Percentiles rank a stretch among this genome's conserved stretches.
Conservation (phyloP, 1,140 invertebrate species). For the Dendrolimus kikuchii region DNA sequence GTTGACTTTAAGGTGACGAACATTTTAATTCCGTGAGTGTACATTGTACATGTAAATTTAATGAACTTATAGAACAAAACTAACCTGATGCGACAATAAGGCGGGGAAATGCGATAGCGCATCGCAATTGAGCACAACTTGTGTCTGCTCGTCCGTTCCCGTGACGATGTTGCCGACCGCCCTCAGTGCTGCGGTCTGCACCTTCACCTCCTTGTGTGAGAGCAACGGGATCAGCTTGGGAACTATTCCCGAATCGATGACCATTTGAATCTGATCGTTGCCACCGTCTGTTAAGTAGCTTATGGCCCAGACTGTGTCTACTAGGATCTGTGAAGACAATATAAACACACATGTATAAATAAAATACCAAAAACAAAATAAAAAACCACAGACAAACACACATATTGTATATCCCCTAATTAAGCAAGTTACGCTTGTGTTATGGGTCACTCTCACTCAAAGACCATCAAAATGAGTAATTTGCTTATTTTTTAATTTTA, state of each 20-base stretch:
- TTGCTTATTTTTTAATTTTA: too few species aligned
- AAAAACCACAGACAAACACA: too few species aligned
- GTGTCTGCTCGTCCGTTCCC: constrained; percentile 98
- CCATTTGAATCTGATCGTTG: constrained; percentile 99
- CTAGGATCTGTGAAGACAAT: constrained; percentile 84
- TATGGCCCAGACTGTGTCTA: constrained; percentile 99
- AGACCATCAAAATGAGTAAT: too few species aligned
- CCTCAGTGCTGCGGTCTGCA: constrained; percentile 96
- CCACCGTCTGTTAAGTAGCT: constrained; percentile 99
- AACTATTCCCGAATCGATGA: constrained; percentile 96
- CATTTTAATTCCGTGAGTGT: too few species aligned
- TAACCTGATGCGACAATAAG: constrained; percentile 85
- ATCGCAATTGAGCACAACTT: constrained; percentile 93
- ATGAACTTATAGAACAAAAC: not conserved
- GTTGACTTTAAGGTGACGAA: too few species aligned
- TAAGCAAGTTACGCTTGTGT: too few species aligned
- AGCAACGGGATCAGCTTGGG: constrained; percentile 95
- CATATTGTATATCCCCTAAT: too few species aligned
- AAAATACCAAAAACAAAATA: too few species aligned
- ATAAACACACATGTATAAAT: too few species aligned
- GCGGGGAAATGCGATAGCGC: constrained; percentile 94
- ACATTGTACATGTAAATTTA: constrained; percentile 1
- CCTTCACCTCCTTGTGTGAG: constrained; percentile 97
- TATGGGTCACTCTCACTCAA: too few species aligned
- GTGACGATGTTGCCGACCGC: constrained; percentile 99